Evolutionary conservation across 2,113 vertebrate genomes (phyloP).

Genomic region (Nerophis lumbriciformis): DNA sequence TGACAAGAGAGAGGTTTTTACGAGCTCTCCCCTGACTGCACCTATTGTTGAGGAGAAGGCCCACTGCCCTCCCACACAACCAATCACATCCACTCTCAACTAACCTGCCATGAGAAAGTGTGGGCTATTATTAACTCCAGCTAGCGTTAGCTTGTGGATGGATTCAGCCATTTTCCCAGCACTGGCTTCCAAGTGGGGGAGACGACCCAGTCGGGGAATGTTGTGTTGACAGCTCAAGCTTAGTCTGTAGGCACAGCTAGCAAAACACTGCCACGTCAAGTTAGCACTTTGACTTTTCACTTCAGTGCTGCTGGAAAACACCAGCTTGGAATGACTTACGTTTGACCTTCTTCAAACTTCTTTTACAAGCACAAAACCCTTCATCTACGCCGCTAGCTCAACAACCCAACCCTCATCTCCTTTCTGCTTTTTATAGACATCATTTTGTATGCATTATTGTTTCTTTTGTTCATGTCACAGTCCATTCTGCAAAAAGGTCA

Average conservation of each 20-base stretch:
- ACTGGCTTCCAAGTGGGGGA: slow-evolving; percentile 44
- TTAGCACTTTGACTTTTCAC: slow-evolving; percentile 17
- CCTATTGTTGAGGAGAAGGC: slow-evolving; percentile 65
- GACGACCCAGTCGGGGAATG: slow-evolving; percentile 47
- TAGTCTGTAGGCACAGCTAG: slow-evolving; percentile 39
- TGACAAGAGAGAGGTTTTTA: slow-evolving; percentile 68
- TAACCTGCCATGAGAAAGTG: slow-evolving; percentile 20
- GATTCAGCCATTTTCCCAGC: slow-evolving; percentile 44
- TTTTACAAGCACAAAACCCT: too few relatives aligned
- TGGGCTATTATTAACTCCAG: slow-evolving; percentile 27
- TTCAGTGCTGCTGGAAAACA: not conserved
- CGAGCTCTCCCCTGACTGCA: slow-evolving; percentile 71
- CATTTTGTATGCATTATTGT: too few relatives aligned
- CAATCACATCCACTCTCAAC: slow-evolving; percentile 30
- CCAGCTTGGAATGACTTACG: too few relatives aligned
- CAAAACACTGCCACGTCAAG: slow-evolving; percentile 37
- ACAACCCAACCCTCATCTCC: too few relatives aligned
- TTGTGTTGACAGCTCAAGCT: slow-evolving; percentile 33
- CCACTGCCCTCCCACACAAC: slow-evolving; percentile 55
- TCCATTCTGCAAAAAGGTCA: too few relatives aligned
- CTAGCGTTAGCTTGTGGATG: slow-evolving; percentile 45
- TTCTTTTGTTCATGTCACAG: too few relatives aligned
- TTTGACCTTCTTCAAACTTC: too few relatives aligned
- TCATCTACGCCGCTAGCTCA: too few relatives aligned
- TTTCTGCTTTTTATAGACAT: too few relatives aligned